Evolutionary conservation across 2,888 invertebrate genomes (phyloP).

Genomic region (Sthenelais limicola): DNA sequence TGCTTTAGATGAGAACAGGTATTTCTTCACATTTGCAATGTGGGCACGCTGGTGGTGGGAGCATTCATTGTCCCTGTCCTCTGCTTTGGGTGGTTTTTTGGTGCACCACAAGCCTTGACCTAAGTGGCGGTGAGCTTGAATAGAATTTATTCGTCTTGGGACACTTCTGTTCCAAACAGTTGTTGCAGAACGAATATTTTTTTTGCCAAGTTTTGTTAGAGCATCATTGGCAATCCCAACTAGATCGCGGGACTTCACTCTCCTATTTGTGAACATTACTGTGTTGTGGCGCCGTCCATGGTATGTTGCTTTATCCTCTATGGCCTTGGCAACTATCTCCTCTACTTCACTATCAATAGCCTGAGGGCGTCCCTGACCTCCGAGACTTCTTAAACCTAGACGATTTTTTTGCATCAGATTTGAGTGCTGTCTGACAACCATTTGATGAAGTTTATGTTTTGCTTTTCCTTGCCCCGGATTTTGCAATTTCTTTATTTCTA

Average conservation of each 20-base stretch:
- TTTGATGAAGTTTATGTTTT: no score
- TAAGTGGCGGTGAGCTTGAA: not conserved
- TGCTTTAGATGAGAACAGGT: not conserved
- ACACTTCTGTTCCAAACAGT: not conserved
- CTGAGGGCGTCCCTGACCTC: no score
- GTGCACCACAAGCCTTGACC: conserved; percentile 1
- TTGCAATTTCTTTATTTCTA: no score
- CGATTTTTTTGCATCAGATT: no score
- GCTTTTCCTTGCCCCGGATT: no score
- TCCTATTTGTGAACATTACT: conserved; percentile 9
- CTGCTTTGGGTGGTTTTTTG: not conserved
- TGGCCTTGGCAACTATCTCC: not conserved
- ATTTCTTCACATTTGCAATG: not conserved
- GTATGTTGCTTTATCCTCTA: conserved; percentile 9
- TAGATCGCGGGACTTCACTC: not conserved
- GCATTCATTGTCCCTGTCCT: conserved; percentile 1
- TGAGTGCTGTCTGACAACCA: no score
- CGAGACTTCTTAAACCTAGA: no score
- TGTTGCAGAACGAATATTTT: not conserved
- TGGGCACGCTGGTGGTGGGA: conserved; percentile 5
- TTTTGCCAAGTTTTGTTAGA: not conserved
- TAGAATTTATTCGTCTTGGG: not conserved
- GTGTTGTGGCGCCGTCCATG: conserved; percentile 12
- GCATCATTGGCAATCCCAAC: not conserved
- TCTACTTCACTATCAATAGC: not conserved